Percentiles rank a stretch among this genome's conserved stretches.
Conservation (phyloP, 2,888 invertebrate genomes). For the Orthonevra nobilis region DNA sequence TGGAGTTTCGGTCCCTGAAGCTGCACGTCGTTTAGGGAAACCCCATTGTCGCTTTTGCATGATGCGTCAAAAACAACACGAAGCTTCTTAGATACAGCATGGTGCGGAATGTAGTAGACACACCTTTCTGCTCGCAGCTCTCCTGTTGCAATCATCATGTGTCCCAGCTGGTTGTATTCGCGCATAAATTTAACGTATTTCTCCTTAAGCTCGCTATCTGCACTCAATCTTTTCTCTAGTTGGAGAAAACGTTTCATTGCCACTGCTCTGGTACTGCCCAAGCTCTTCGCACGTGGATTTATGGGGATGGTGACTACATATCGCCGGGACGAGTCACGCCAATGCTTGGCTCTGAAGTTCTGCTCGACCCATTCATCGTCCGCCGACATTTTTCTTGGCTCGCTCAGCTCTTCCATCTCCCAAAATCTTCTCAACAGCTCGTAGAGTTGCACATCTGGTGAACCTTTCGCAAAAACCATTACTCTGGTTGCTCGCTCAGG, state of each 20-base stretch:
- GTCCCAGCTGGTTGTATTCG: neutral
- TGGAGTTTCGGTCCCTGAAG: constrained; percentile 8
- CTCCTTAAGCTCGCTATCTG: neutral
- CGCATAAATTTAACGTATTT: constrained; percentile 17
- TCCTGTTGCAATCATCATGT: constrained; percentile 14
- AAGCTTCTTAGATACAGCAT: constrained; percentile 31
- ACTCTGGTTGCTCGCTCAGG: no score
- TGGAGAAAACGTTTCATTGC: neutral
- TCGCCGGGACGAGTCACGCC: neutral
- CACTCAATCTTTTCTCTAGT: neutral
- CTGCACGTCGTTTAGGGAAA: constrained; percentile 28
- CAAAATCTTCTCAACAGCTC: neutral
- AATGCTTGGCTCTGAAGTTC: neutral
- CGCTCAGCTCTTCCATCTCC: neutral
- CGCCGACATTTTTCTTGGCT: neutral
- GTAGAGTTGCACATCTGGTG: no score
- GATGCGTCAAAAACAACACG: constrained; percentile 22
- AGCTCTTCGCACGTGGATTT: neutral
- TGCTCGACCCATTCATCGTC: neutral
- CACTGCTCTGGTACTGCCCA: neutral
- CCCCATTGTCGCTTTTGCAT: neutral
- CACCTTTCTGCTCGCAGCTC: neutral
- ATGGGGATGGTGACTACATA: neutral
- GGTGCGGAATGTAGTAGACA: constrained; percentile 41
- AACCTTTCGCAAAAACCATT: no score